Evolutionary conservation across 2,113 vertebrate species (phyloP).

Genomic region (Cephalopterus ornatus): DNA sequence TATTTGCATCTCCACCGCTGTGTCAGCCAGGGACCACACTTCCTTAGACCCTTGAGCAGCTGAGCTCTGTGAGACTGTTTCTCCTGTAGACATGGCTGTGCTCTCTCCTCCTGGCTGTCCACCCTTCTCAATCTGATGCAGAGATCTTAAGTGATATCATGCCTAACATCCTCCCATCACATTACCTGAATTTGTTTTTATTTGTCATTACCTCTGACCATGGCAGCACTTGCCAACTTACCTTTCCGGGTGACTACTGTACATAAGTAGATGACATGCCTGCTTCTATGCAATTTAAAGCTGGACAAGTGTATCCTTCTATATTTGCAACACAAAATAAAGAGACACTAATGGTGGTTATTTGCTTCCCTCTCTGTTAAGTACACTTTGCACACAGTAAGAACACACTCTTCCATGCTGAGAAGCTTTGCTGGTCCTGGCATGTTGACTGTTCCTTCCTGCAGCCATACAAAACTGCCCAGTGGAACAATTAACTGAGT

Average conservation of each 20-base stretch:
- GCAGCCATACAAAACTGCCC: background rate
- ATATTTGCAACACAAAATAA: constrained; percentile 72
- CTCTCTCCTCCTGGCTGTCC: background rate
- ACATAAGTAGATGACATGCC: background rate
- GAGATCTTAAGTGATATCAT: background rate
- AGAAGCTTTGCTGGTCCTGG: background rate
- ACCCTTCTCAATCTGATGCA: background rate
- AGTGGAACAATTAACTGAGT: background rate
- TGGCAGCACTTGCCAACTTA: background rate
- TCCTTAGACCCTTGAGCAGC: background rate
- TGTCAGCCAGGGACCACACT: background rate
- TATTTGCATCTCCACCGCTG: background rate
- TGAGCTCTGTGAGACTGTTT: background rate
- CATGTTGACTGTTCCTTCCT: background rate
- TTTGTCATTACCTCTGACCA: background rate
- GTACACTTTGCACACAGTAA: background rate
- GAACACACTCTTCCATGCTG: background rate
- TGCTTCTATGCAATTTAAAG: constrained; percentile 74
- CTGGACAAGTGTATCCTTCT: constrained; percentile 42
- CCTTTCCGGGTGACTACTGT: background rate
- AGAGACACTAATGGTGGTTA: background rate
- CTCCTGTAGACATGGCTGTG: background rate
- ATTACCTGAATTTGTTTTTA: background rate
- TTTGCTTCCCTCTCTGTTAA: background rate
- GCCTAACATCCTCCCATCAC: background rate